A percentile compares a stretch with the other conserved stretches of the same genome.
Evolutionary conservation across 2,888 invertebrate species (phyloP).

Genomic region (Conchocele bisecta): DNA sequence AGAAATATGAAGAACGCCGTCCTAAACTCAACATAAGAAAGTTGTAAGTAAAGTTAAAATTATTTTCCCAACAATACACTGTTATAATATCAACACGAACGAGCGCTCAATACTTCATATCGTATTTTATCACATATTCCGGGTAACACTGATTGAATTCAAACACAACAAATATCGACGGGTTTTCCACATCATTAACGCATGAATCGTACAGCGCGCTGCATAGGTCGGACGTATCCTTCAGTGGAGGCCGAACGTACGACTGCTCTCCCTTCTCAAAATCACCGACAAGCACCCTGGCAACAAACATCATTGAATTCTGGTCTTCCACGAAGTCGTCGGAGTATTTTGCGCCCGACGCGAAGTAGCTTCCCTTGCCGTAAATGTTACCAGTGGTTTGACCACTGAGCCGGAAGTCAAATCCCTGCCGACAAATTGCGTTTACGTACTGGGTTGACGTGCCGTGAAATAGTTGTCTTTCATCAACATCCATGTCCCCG

Average conservation of each 20-base stretch:
- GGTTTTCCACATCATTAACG: constrained; percentile 67
- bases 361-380: constrained; percentile 77
- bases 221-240: constrained; percentile 57
- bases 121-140: constrained; percentile 72
- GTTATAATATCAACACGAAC: too few relatives aligned
- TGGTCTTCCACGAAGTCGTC: constrained; percentile 53
- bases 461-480: constrained; percentile 71
- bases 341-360: constrained; percentile 63
- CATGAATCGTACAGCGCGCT: constrained; percentile 74
- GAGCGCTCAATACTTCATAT: too few relatives aligned
- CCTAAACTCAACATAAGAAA: too few relatives aligned
- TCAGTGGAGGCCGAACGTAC: constrained; percentile 73
- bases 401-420: constrained; percentile 75
- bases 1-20: too few relatives aligned
- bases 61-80: too few relatives aligned
- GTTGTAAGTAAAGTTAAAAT: too few relatives aligned
- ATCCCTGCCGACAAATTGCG: constrained; percentile 72
- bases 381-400: constrained; percentile 59
- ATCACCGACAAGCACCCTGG: constrained; percentile 73
- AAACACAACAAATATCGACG: constrained; percentile 75
- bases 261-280: constrained; percentile 58
- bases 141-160: constrained; percentile 74
- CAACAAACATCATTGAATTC: constrained; percentile 66
- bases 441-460: constrained; percentile 59
- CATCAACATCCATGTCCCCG: constrained; percentile 27